Conservation (phyloP, 2,797 vertebrate species). For the Sandelia bainsii region DNA sequence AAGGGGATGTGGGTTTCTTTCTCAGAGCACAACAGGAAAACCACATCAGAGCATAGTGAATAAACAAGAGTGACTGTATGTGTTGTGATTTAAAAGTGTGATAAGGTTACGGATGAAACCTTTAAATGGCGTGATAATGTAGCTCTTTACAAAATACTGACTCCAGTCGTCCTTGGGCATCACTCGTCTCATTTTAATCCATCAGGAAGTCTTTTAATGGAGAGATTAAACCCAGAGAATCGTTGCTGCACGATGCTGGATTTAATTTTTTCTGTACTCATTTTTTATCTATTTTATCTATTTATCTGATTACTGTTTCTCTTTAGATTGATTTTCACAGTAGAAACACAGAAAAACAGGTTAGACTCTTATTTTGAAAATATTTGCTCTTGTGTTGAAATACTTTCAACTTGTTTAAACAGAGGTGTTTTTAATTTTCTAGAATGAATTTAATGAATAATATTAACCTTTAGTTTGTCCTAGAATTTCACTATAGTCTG, state of each 20-base stretch:
- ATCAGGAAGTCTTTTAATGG: slow-evolving; percentile 18
- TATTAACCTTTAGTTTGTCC: too few species aligned
- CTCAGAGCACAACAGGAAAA: not conserved
- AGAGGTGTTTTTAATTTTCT: too few species aligned
- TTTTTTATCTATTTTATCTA: too few species aligned
- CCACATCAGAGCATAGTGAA: not conserved
- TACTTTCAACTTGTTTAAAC: too few species aligned
- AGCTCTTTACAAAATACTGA: not conserved
- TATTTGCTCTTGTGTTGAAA: too few species aligned
- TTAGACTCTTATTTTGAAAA: not conserved
- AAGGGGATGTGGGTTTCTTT: not conserved
- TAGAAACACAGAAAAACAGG: too few species aligned
- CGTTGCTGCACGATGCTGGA: slow-evolving; percentile 1
- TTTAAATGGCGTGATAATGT: not conserved
- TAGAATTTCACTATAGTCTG: too few species aligned
- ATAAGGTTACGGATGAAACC: slow-evolving; percentile 1
- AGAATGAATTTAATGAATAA: too few species aligned
- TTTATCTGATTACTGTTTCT: too few species aligned
- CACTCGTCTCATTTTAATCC: slow-evolving; percentile 6
- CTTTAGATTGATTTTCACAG: too few species aligned
- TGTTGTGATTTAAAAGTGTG: not conserved
- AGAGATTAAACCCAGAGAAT: slow-evolving; percentile 25
- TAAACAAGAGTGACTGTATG: not conserved
- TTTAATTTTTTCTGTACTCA: slow-evolving; percentile 2
- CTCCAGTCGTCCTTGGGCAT: not conserved